Evolutionary conservation across 2,113 vertebrate genomes (phyloP).

Genomic region (Catharus minimus): DNA sequence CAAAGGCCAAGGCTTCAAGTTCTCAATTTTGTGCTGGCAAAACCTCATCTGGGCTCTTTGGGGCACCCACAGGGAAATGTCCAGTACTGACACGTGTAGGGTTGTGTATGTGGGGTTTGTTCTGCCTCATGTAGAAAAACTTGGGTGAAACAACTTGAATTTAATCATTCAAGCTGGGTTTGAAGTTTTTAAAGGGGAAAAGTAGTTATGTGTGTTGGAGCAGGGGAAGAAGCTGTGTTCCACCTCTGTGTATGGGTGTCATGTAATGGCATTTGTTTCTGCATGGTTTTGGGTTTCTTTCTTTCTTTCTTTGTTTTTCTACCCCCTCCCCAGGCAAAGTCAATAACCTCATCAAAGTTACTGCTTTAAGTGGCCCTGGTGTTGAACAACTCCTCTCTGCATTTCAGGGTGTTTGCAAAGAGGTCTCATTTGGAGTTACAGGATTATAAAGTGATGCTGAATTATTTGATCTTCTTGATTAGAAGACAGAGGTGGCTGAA

Average conservation of each 20-base stretch:
- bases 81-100: neutral
- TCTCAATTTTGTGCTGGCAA: neutral
- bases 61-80: neutral
- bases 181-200: neutral
- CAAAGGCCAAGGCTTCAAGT: neutral
- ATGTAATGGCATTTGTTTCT: neutral
- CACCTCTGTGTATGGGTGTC: neutral
- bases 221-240: neutral
- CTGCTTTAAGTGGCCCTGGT: neutral
- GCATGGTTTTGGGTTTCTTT: neutral
- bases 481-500: neutral
- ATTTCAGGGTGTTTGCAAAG: neutral
- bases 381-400: neutral
- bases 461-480: neutral
- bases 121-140: neutral
- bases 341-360: neutral
- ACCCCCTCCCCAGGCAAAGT: neutral
- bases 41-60: neutral
- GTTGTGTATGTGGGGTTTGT: neutral
- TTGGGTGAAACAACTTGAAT: neutral
- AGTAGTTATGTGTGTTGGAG: neutral
- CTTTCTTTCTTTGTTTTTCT: neutral
- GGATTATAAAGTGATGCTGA: neutral
- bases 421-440: neutral
- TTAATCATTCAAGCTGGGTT: neutral